These are phyloP conservation scores for Pipistrellus kuhlii DNA, from an alignment of 2,797 vertebrate species.

Conservation along the genomic window DNA sequence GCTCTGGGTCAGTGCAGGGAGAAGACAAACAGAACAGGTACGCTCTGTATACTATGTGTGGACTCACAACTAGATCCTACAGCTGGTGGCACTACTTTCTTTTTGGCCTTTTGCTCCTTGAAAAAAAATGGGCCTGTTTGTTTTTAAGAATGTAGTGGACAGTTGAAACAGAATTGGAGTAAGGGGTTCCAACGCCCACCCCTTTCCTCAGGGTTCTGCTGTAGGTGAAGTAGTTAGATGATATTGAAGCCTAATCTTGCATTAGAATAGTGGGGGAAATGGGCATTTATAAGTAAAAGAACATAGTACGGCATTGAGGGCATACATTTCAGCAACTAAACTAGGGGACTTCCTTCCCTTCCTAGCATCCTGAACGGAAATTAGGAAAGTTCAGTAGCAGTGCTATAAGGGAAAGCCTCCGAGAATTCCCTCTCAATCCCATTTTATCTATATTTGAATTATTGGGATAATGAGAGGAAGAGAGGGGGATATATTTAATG, in stretches of 20 bases:
- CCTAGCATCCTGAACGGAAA: not conserved
- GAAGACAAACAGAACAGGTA: not conserved
- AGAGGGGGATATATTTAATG: conserved; percentile 8
- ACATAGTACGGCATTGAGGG: not conserved
- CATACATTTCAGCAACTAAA: not conserved
- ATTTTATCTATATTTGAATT: not conserved
- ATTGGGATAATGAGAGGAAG: not conserved
- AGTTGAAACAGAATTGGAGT: not conserved
- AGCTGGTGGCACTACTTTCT: not conserved
- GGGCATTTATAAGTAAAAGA: not conserved
- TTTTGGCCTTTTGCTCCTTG: not conserved
- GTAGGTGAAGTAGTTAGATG: conserved; percentile 2
- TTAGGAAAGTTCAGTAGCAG: not conserved
- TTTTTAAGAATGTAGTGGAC: not conserved
- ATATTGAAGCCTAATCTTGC: not conserved
- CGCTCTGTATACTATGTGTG: not conserved
- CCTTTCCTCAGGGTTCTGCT: not conserved
- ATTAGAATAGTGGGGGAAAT: not conserved
- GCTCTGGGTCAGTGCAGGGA: not conserved
- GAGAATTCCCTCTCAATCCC: not conserved
- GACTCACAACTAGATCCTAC: not conserved
- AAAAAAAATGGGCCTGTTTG: not conserved
- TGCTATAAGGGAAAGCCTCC: not conserved
- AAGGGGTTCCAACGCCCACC: not conserved
- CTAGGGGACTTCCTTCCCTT: not conserved